These are phyloP conservation scores for Brachyalestes nurse DNA, from an alignment of 2,797 vertebrate genomes.

Conservation along the genomic window DNA sequence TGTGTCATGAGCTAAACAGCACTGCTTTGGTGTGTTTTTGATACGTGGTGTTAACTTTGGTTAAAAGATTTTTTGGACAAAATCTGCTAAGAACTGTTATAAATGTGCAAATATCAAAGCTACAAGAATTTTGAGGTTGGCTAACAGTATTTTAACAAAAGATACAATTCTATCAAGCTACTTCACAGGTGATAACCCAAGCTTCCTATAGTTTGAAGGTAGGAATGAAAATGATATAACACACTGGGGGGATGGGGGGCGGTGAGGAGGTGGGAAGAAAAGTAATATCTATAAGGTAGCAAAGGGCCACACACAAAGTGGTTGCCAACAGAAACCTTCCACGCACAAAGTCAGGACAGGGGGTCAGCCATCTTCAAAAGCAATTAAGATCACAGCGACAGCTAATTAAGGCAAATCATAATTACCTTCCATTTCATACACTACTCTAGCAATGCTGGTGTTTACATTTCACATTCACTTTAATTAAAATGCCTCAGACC, in stretches of 20 bases:
- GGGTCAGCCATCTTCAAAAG: conserved; percentile 74
- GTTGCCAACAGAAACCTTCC: conserved; percentile 30
- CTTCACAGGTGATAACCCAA: conserved; percentile 10
- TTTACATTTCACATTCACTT: conserved; percentile 79
- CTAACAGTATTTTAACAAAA: background rate
- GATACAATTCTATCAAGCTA: background rate
- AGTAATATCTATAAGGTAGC: conserved; percentile 19
- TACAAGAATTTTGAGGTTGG: background rate
- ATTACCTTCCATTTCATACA: conserved; percentile 65
- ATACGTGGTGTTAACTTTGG: too few species aligned
- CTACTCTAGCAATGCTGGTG: conserved; percentile 54
- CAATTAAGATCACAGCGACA: conserved; percentile 79
- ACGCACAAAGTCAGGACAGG: conserved; percentile 55
- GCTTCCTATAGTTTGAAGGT: background rate
- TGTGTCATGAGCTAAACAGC: too few species aligned
- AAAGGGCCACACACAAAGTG: conserved; percentile 21
- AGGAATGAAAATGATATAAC: background rate
- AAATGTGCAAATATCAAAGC: background rate
- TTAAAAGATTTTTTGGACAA: too few species aligned
- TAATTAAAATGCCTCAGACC: conserved; percentile 79
- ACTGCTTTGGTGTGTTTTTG: too few species aligned
- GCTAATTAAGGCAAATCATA: conserved; percentile 82
- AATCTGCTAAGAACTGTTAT: too few species aligned
- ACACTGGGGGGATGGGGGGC: background rate
- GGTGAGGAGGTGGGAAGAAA: conserved; percentile 13